These are phyloP conservation scores for Protonibea diacanthus DNA, from an alignment of 2,797 vertebrate species.

Conservation along the genomic window DNA sequence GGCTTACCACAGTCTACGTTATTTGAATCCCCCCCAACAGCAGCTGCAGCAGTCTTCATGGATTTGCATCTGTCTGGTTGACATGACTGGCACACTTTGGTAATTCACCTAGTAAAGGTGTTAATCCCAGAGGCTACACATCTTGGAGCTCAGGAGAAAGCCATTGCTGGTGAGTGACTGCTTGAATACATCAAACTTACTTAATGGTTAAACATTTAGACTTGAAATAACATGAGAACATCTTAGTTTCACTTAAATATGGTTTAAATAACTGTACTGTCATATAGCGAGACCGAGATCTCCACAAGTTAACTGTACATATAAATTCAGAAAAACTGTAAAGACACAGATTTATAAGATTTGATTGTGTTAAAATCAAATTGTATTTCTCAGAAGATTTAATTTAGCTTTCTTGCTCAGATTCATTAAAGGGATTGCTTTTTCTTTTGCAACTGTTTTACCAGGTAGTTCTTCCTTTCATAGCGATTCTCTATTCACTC, in stretches of 20 bases:
- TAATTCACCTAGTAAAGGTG: conserved; percentile 19
- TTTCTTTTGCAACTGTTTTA: not conserved
- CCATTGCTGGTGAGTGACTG: conserved; percentile 46
- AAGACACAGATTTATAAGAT: not conserved
- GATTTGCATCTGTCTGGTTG: conserved; percentile 66
- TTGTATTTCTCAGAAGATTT: not conserved
- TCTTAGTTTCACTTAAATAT: not conserved
- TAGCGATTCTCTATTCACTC: not conserved
- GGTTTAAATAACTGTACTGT: not conserved
- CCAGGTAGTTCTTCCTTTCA: not conserved
- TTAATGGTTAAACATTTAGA: not conserved
- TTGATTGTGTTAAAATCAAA: too few relatives aligned
- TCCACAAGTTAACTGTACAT: too few relatives aligned
- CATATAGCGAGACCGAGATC: too few relatives aligned
- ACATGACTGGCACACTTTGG: conserved; percentile 17
- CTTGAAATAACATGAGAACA: not conserved
- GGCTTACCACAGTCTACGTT: not conserved
- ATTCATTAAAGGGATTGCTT: not conserved
- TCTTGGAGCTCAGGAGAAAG: not conserved
- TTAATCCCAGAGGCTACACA: conserved; percentile 1
- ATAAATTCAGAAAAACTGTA: too few relatives aligned
- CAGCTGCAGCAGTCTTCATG: conserved; percentile 17
- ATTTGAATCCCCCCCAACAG: conserved; percentile 45
- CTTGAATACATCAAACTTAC: not conserved
- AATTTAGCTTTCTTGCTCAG: not conserved